phyloP scores from a whole-genome alignment of 1,140 invertebrate genomes.

The Scaptodrosophila lebanonensis region DNA sequence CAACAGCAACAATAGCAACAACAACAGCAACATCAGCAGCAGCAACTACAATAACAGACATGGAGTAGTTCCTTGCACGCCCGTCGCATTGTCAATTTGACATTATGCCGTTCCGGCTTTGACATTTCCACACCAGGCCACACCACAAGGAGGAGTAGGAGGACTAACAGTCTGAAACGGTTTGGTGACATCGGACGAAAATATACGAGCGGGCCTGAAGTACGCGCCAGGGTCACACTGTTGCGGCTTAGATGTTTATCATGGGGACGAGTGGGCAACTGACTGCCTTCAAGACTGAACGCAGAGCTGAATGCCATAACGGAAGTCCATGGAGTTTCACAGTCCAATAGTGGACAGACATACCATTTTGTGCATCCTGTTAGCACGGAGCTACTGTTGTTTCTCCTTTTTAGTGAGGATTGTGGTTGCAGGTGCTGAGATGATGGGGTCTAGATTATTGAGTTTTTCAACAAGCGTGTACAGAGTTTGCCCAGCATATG shows the following conservation, averaged over 20 bases:
- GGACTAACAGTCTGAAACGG: no score
- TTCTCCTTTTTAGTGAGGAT: no score
- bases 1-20: conserved; percentile 28
- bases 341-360: no score
- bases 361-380: no score
- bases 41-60: conserved; percentile 28
- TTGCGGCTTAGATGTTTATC: conserved; percentile 63
- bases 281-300: neutral
- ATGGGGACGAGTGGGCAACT: conserved; percentile 15
- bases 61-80: neutral
- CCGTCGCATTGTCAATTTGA: conserved; percentile 40
- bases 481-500: no score
- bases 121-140: conserved; percentile 23
- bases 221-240: conserved; percentile 23
- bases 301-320: conserved; percentile 16
- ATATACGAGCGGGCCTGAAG: conserved; percentile 30
- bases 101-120: conserved; percentile 41
- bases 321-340: conserved; percentile 58
- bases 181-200: no score
- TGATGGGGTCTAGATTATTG: no score
- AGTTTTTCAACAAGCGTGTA: no score
- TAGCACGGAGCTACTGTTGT: no score
- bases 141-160: no score
- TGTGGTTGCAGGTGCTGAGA: no score
- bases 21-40: conserved; percentile 16